Conservation (phyloP, 37 sponge, comb jelly and placozoan genomes). For the Bolinopsis microptera region DNA sequence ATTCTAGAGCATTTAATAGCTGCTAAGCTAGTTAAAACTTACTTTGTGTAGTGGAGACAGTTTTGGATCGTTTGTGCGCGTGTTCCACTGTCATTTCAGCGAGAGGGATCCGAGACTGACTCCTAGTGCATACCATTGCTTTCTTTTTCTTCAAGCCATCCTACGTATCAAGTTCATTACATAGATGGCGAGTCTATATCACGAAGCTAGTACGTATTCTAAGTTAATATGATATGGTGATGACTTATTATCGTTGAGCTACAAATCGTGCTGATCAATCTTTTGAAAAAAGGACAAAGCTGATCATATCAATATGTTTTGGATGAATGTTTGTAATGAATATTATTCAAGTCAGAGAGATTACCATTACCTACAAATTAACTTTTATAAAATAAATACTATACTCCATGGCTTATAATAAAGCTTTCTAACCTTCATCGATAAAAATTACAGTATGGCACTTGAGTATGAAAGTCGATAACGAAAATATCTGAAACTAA, state of each 20-base stretch:
- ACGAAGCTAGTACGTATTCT: no score
- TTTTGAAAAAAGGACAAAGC: no score
- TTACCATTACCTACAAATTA: no score
- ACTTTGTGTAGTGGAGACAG: neutral
- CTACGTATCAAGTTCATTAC: no score
- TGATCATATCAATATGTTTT: no score
- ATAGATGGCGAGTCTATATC: no score
- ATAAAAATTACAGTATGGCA: neutral
- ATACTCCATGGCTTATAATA: neutral
- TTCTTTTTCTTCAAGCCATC: neutral
- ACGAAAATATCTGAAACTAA: neutral
- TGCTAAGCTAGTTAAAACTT: neutral
- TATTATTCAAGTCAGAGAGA: no score
- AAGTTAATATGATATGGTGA: no score
- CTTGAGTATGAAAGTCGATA: neutral
- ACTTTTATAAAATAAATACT: neutral
- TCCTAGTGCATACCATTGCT: conserved; percentile 39
- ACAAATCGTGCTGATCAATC: no score
- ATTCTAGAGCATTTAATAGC: neutral
- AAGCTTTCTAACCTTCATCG: neutral
- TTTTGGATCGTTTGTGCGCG: neutral
- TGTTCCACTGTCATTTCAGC: conserved; percentile 13
- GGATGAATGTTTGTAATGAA: no score
- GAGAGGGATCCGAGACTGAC: neutral
- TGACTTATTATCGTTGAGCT: no score